phyloP scores from a whole-genome alignment of 2,888 invertebrate genomes.

The Xanthia icteritia region DNA sequence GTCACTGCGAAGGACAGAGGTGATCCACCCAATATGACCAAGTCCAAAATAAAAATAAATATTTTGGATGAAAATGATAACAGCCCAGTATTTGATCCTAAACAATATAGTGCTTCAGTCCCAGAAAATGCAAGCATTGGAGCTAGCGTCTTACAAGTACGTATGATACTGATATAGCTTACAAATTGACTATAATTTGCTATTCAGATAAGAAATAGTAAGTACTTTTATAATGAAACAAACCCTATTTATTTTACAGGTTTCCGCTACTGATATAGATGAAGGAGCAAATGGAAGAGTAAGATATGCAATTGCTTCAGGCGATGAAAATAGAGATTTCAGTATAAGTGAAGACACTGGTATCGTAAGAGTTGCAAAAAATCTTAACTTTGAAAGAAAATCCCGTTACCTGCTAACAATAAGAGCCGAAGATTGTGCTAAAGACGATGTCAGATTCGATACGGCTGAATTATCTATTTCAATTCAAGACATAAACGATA shows the following conservation, averaged over 20 bases:
- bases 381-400: constrained; percentile 97
- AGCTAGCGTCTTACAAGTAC: constrained; percentile 96
- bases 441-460: constrained; percentile 93
- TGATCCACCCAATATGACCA: constrained; percentile 94
- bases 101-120: constrained; percentile 96
- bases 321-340: constrained; percentile 97
- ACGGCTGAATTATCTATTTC: constrained; percentile 95
- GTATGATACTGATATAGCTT: background rate
- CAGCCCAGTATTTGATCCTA: constrained; percentile 96
- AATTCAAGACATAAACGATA: constrained; percentile 98
- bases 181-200: background rate
- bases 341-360: constrained; percentile 98
- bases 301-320: constrained; percentile 96
- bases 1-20: constrained; percentile 97
- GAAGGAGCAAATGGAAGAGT: constrained; percentile 97
- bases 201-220: background rate
- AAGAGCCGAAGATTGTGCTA: constrained; percentile 96
- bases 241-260: constrained; percentile 85
- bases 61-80: constrained; percentile 97
- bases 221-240: background rate
- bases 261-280: constrained; percentile 97
- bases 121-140: constrained; percentile 98
- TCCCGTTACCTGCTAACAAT: constrained; percentile 95
- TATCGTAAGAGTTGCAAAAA: constrained; percentile 97
- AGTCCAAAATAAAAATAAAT: constrained; percentile 92